Base-by-base conservation (phyloP, 2,113 vertebrate species). In the Stigmatopora nigra region DNA sequence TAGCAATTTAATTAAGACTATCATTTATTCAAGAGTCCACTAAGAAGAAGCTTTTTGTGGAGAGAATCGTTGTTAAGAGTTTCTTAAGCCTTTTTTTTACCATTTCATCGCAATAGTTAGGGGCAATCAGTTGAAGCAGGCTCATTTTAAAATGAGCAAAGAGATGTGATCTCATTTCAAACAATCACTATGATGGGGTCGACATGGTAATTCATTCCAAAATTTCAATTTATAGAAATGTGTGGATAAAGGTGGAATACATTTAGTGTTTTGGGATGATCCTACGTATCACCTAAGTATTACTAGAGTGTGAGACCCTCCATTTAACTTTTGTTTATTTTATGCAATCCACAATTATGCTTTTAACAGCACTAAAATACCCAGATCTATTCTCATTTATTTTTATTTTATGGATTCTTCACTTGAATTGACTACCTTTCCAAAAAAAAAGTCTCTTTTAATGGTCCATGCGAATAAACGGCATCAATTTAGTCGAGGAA, bases 21-120 rank as follows among this genome's bases (percentile, higher is more conserved):
- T 61, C 19, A 25, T 68, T 44, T 53, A 68, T 63, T 64, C 61
- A 71, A 76, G 49, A 62, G 65, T 71, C 45, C 56, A 31, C 7
- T 7, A 44, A 59, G 63, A 49, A 67, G 48, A 68, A 1, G 38
- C 16, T 38, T 77, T 72, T 49, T 55, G 52, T 25, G 53, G 13
- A 56, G 41, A 61, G 10, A 59, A 19, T 63, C 38, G 57, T 70
- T 71, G 52, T 46, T 17, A 22, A 22, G 51, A 17, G 11, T 58
- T 67, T 70, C 17, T 65, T 57, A 41, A 52, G 35, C 65, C 46
- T 60, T 3, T 61, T 71, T 51, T 57, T n/a, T n/a, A n/a, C 60
- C 64, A 55, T 25, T 20, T 46, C 56, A 51, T 52, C 53, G 44
- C 35, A 64, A 44, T 55, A 51, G 31, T 71, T 46, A 47, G 19